Conservation (phyloP, 2,113 vertebrate species). For the Phoxinus phoxinus region DNA sequence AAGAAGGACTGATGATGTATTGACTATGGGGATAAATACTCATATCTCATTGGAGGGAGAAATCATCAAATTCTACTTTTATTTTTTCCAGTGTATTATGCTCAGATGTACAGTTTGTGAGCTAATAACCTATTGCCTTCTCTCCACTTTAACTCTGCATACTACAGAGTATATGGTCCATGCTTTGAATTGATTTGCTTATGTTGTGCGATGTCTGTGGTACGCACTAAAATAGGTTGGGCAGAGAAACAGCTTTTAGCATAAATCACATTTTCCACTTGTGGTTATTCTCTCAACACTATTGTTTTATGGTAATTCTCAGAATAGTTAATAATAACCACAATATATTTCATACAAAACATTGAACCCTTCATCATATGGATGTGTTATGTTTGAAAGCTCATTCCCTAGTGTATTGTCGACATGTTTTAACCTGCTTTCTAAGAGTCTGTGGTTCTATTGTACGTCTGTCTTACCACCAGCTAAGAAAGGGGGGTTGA, state of each 20-base stretch:
- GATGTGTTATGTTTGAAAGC: not conserved
- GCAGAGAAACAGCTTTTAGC: not conserved
- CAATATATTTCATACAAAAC: not conserved
- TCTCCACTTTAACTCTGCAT: not conserved
- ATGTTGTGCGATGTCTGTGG: not conserved
- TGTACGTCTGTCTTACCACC: conserved; percentile 10
- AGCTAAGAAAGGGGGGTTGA: not conserved
- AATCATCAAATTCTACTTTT: not conserved
- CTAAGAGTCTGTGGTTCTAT: conserved; percentile 1
- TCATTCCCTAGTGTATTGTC: not conserved
- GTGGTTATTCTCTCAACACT: not conserved
- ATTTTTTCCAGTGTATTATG: not conserved
- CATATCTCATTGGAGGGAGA: not conserved
- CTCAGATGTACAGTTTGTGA: not conserved
- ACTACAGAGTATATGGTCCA: conserved; percentile 13
- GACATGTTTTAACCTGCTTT: conserved; percentile 38
- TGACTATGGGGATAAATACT: not conserved
- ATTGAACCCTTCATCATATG: not conserved
- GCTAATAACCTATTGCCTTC: not conserved
- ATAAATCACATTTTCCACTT: not conserved
- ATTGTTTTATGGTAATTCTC: not conserved
- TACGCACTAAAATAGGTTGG: not conserved
- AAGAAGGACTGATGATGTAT: too few species aligned
- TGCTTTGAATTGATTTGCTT: not conserved
- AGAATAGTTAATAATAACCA: not conserved